Evolutionary conservation across 2,888 invertebrate species (phyloP), one percentile per base, ranked within the genome.

Genomic region (Malachius bipustulatus): DNA sequence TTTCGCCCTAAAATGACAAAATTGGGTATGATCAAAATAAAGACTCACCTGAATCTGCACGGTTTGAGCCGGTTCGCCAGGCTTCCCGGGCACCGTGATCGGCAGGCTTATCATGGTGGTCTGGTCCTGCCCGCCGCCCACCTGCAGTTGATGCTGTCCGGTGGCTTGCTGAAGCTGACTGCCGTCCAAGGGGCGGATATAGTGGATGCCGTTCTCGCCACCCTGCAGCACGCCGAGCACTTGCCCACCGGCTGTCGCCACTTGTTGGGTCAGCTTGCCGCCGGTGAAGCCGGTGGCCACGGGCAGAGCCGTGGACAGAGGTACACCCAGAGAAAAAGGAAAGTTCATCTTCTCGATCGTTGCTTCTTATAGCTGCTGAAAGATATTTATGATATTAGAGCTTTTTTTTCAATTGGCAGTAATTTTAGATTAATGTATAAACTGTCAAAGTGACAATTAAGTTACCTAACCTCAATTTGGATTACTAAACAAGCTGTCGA

Each of bases 321-420:
- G 67, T 43, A 75, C 74, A 57, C 75, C 62, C 60, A 70, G 60
- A 54, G 70, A 66, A 59, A 82, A 82, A 42, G 81, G 75, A 59
- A 82, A 83, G 66, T 83, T 84, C 83, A 84, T 84, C 45, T 67
- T 27, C 27, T n/a, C n/a, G n/a, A n/a, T n/a, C n/a, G n/a, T n/a
- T n/a, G n/a, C n/a, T n/a, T n/a, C n/a, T n/a, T n/a, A n/a, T n/a
- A n/a, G n/a, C n/a, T n/a, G n/a, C n/a, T n/a, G n/a, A n/a, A n/a
- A n/a, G n/a, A n/a, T n/a, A n/a, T n/a, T n/a, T n/a, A n/a, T n/a
- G n/a, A n/a, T n/a, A n/a, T n/a, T n/a, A n/a, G n/a, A n/a, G n/a
- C n/a, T n/a, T n/a, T n/a, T n/a, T n/a, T n/a, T n/a, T n/a, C n/a
- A n/a, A n/a, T n/a, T n/a, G n/a, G n/a, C n/a, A n/a, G n/a, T n/a